Evolutionary conservation across 2,113 vertebrate species (phyloP), one percentile per base, ranked within the genome.

Genomic region (Hemiprocne comata): DNA sequence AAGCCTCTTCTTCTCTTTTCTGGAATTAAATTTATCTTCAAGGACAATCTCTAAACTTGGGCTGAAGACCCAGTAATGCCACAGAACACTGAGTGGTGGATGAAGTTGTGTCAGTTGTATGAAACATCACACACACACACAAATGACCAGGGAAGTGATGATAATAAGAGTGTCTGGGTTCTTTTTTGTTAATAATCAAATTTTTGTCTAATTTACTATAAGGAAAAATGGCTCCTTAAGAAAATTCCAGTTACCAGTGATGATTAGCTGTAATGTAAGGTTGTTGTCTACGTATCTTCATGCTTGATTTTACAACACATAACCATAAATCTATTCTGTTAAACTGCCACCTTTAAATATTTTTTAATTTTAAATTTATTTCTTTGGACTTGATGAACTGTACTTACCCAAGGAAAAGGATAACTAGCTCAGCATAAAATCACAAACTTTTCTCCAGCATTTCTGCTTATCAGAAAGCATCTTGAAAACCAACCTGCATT

Each of bases 71-170:
- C 15, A 31, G 21, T 10, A 83, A 57, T 6, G 53, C 40, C 31
- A 15, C 13, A 88, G 44, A 76, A 50, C 31, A 36, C 6, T 38
- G 42, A 64, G 26, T 42, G 50, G 36, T 50, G 20, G 54, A 44
- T 42, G 31, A 55, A 72, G 18, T 33, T n/a, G 48, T 0, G 0
- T 10, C 38, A 88, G 40, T 60, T 61, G 83, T 44, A 55, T 5
- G n/a, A 65, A 89, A 81, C 29, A 46, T 3, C 2, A 42, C 34
- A 54, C 16, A 31, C 26, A 58, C 8, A 33, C 17, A 53, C 10
- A 85, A 21, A 7, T 1, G 24, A 21, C 18, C 18, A 66, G 33
- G 42, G 21, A 82, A 58, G 6, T 0, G 0, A 62, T 25, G 29
- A 34, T 11, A 61, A 40, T 15, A 54, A 26, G 11, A 57, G 10